Evolutionary conservation across 2,797 vertebrate genomes (phyloP).

Genomic region (Ibycter americanus): DNA sequence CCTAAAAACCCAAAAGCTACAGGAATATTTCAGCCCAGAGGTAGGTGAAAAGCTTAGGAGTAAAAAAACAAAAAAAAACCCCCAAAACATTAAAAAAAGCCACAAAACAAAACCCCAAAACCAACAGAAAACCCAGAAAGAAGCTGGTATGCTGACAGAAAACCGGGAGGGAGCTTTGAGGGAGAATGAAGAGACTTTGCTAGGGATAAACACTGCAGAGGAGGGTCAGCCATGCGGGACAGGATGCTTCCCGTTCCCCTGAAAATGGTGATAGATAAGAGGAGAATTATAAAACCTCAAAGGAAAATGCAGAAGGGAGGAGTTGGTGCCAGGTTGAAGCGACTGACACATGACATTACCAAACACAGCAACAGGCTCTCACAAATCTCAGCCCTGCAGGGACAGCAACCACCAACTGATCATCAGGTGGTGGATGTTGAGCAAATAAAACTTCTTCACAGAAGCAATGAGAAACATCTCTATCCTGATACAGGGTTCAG

Average conservation of each 20-base stretch:
- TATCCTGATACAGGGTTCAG: background rate
- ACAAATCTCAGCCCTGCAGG: background rate
- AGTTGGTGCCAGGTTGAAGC: background rate
- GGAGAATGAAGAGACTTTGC: background rate
- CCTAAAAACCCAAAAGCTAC: background rate
- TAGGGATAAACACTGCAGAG: background rate
- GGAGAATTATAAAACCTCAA: background rate
- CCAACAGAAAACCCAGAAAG: background rate
- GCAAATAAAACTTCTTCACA: background rate
- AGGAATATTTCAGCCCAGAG: background rate
- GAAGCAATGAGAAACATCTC: background rate
- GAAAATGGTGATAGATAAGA: background rate
- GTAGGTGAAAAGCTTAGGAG: background rate
- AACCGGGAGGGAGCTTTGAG: background rate
- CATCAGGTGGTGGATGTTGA: background rate
- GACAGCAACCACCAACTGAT: background rate
- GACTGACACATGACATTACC: background rate
- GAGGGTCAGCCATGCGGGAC: accelerated
- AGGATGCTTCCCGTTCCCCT: background rate
- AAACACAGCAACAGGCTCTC: background rate
- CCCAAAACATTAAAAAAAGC: too few relatives aligned
- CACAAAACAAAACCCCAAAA: background rate
- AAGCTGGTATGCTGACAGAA: background rate
- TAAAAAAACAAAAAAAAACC: background rate
- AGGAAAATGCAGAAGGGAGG: background rate